Base-by-base conservation (phyloP, 2,113 vertebrate genomes). In the Laticauda laticaudata region DNA sequence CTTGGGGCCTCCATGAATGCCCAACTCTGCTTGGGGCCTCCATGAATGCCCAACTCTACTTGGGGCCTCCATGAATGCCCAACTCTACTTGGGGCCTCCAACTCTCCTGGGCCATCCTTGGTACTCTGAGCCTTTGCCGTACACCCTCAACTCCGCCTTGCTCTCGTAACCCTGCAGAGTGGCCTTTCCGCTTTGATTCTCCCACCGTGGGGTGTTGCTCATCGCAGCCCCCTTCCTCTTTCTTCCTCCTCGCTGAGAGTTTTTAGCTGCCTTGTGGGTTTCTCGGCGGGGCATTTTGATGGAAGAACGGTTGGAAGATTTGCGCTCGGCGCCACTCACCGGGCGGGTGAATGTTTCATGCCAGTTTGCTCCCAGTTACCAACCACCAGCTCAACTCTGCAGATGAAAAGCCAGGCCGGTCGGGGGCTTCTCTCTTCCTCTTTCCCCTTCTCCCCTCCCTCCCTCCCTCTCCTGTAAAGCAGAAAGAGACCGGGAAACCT, bases 311-410 rank as follows among this genome's bases (percentile, higher is more conserved):
- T 54, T 51, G 43, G 34, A 3, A 10, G 69, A 43, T 21, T 69
- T 48, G 34, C 43, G 10, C 34, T 90, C 53, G 5, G 9, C 45
- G 12, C 12, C 39, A 4, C 94, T 88, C 81, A 59, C 94, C 87
- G 94, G 21, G 87, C 29, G 53, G 88, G 92, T 81, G 43, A 90
- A 92, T 90, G 59, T 69, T 92, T 90, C 26, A 94, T 92, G 57
- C 51, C n/a, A 20, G 92, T 45, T 43, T 51, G 39, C 45, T 87
- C 56, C 0, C 0, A 15, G 34, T 81, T 81, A 8, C 5, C 88
- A 24, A 3, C 88, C 24, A 23, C 53, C 48, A 9, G 21, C 61
- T 54, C 69, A 51, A 86, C 55, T 91, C 48, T 0, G n/a, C 23
- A 5, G 69, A 81, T 57, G 54, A 90, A 24, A 90, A 87, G 20